Evolutionary conservation across 2,888 invertebrate species (phyloP).

Genomic region (Andrena haemorrhoa): DNA sequence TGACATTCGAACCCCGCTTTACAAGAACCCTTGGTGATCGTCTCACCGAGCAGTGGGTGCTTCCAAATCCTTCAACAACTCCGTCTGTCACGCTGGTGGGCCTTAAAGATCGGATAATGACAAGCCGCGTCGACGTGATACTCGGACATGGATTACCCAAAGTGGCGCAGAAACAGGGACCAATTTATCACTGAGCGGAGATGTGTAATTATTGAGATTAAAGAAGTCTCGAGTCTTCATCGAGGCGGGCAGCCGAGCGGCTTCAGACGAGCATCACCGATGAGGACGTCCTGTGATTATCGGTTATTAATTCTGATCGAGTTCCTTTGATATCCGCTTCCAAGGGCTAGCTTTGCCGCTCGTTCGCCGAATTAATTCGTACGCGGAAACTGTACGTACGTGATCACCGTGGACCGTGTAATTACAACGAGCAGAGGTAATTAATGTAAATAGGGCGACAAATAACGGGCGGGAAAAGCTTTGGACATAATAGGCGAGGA

Average conservation of each 20-base stretch:
- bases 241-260: constrained; percentile 3
- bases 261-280: constrained; percentile 11
- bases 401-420: constrained; percentile 19
- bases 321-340: constrained; percentile 8
- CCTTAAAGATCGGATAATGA: not conserved
- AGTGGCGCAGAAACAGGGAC: not conserved
- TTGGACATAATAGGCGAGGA: not conserved
- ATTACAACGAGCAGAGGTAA: constrained; percentile 25
- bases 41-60: not conserved
- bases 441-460: constrained; percentile 25
- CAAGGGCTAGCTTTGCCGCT: not conserved
- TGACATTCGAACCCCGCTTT: too few relatives aligned
- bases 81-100: not conserved
- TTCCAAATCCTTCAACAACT: not conserved
- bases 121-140: not conserved
- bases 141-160: not conserved
- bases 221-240: constrained; percentile 31
- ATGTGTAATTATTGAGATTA: constrained; percentile 36
- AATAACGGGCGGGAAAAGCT: constrained; percentile 2
- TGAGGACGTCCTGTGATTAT: constrained; percentile 40
- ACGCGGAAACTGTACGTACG: constrained; percentile 22
- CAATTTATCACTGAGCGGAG: not conserved
- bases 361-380: constrained; percentile 26
- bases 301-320: constrained; percentile 61
- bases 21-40: too few relatives aligned